A percentile compares a stretch with the other conserved stretches of the same genome.
Conservation (phyloP, 2,888 invertebrate species). For the Tricholauxania praeusta region DNA sequence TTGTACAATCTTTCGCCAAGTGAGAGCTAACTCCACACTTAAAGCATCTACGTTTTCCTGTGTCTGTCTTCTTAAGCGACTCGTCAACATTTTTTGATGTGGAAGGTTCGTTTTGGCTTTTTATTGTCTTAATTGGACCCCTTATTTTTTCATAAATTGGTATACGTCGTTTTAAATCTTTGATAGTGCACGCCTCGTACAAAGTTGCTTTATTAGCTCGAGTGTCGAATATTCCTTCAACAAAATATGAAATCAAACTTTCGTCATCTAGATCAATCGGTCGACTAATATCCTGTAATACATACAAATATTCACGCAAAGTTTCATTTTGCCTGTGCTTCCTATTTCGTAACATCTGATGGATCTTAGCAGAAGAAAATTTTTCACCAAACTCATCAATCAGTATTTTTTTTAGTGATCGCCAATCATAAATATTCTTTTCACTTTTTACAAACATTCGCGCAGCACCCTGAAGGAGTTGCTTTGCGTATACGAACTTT, state of each 20-base stretch:
- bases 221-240: neutral
- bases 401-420: too few species aligned
- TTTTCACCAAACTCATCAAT: too few species aligned
- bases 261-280: slow-evolving; percentile 3
- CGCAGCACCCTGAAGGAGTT: too few species aligned
- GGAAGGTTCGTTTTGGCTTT: too few species aligned
- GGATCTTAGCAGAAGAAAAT: too few species aligned
- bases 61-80: too few species aligned
- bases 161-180: neutral
- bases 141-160: neutral
- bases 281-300: slow-evolving; percentile 1
- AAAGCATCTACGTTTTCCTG: too few species aligned
- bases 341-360: neutral
- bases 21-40: too few species aligned
- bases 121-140: too few species aligned
- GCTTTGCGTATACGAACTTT: too few species aligned
- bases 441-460: neutral
- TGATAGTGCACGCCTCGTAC: neutral
- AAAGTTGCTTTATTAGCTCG: neutral
- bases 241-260: neutral
- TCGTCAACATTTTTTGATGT: neutral
- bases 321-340: neutral
- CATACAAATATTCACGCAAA: neutral
- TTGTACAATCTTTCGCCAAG: too few species aligned
- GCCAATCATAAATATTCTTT: too few species aligned